Conservation (phyloP, 2,888 invertebrate genomes). For the Hyles lineata region DNA sequence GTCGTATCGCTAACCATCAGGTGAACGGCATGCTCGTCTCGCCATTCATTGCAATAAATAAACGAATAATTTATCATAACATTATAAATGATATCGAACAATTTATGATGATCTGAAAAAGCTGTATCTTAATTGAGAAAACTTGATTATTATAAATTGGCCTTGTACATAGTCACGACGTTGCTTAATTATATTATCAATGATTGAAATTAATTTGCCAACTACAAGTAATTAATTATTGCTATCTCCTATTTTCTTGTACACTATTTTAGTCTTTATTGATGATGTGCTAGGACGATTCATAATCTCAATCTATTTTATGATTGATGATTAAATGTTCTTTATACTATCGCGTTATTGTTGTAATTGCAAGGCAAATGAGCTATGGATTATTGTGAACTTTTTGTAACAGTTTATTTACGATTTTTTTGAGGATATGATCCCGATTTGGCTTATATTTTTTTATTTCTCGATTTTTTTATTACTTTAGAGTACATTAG, state of each 20-base stretch:
- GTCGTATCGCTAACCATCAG: too few relatives aligned
- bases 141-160: slow-evolving; percentile 13
- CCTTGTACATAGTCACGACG: neutral
- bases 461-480: too few relatives aligned
- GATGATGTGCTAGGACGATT: neutral
- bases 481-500: too few relatives aligned
- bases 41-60: too few relatives aligned
- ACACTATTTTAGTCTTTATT: neutral
- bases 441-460: too few relatives aligned
- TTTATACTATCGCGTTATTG: too few relatives aligned
- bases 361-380: too few relatives aligned
- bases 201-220: slow-evolving; percentile 23
- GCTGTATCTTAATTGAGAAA: neutral
- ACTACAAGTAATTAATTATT: neutral
- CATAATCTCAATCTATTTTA: neutral
- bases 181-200: slow-evolving; percentile 32
- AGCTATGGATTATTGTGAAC: too few relatives aligned
- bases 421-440: too few relatives aligned
- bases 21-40: too few relatives aligned
- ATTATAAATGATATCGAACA: neutral
- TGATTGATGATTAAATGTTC: neutral
- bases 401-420: too few relatives aligned
- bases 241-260: neutral
- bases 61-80: neutral
- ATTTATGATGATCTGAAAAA: neutral